Conservation (phyloP, 2,113 vertebrate genomes). For the Ailurus styani region DNA sequence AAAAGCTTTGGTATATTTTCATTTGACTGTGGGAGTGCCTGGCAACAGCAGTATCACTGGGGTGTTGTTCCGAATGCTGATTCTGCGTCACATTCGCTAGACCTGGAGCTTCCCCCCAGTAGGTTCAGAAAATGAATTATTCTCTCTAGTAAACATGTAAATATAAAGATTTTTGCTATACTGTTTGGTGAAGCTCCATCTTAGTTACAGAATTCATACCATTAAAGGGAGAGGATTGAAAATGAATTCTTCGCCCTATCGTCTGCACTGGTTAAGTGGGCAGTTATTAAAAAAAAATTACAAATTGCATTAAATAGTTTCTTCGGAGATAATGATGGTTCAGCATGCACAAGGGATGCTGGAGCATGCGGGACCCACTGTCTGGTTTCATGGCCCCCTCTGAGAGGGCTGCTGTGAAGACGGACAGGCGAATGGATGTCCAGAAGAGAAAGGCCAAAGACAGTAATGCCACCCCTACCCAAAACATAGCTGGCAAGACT, state of each 20-base stretch:
- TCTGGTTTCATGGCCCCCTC: neutral
- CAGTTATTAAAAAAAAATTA: neutral
- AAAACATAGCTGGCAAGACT: neutral
- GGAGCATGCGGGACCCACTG: neutral
- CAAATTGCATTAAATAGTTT: neutral
- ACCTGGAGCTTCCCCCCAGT: neutral
- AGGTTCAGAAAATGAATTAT: neutral
- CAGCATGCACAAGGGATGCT: neutral
- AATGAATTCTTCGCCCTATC: neutral
- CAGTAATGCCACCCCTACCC: neutral
- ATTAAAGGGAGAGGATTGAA: constrained; percentile 15
- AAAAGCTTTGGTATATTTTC: neutral
- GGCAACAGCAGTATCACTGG: neutral
- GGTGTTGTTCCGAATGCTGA: neutral
- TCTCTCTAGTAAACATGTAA: neutral
- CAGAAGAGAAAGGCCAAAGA: neutral
- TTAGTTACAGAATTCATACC: neutral
- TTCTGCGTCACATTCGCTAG: neutral
- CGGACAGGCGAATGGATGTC: neutral
- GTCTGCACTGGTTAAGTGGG: neutral
- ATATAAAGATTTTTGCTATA: neutral
- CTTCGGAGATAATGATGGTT: neutral
- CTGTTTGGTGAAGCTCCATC: neutral
- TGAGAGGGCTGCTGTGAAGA: neutral
- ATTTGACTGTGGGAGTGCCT: neutral